Evolutionary conservation across 1,140 invertebrate genomes (phyloP).

Genomic region (Calephelis nemesis): DNA sequence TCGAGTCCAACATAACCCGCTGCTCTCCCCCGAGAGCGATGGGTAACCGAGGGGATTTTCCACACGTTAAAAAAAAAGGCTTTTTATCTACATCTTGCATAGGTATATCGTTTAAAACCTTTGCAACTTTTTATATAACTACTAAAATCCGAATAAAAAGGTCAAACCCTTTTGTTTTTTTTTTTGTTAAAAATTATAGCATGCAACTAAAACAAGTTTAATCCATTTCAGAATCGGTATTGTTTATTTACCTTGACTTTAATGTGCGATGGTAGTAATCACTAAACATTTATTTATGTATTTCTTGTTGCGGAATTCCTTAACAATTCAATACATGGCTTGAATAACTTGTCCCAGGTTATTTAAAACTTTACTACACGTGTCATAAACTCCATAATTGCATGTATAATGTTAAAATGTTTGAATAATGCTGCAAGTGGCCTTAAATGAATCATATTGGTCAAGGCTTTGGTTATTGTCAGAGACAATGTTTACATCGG

Average conservation of each 20-base stretch:
- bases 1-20: too few species aligned
- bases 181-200: too few species aligned
- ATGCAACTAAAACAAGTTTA: too few species aligned
- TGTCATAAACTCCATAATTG: not conserved
- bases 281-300: slow-evolving; percentile 10
- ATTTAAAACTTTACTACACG: not conserved
- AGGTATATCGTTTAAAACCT: too few species aligned
- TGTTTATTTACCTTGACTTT: not conserved
- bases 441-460: slow-evolving; percentile 15
- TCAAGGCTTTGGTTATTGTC: slow-evolving; percentile 5
- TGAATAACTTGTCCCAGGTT: not conserved
- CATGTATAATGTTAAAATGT: slow-evolving; percentile 9
- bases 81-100: too few species aligned
- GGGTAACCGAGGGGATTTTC: too few species aligned
- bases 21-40: too few species aligned
- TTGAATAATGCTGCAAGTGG: slow-evolving; percentile 15
- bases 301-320: slow-evolving; percentile 10
- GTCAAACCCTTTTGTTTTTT: too few species aligned
- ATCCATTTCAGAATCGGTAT: too few species aligned
- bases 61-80: too few species aligned
- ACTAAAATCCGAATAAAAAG: too few species aligned
- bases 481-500: slow-evolving; percentile 1
- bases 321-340: slow-evolving; percentile 4
- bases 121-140: too few species aligned
- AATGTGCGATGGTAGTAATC: not conserved